These are phyloP conservation scores for Dicerorhinus sumatrensis DNA, from an alignment of 2,113 vertebrate species.

Conservation along the genomic window DNA sequence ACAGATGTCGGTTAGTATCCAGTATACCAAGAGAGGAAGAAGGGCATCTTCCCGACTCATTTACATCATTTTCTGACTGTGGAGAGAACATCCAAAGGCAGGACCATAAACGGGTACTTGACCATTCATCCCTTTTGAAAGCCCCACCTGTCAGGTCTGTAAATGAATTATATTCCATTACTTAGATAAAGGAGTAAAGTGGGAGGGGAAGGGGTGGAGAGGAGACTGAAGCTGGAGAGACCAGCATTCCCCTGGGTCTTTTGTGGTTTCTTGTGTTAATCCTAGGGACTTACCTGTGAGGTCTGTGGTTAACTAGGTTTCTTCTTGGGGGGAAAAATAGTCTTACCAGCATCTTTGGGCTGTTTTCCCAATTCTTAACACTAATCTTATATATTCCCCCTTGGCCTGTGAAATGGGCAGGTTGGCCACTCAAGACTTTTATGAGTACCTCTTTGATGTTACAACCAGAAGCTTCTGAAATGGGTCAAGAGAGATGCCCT, in stretches of 20 bases:
- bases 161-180: background rate
- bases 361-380: background rate
- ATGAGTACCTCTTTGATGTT: background rate
- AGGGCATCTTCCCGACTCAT: background rate
- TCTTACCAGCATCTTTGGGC: background rate
- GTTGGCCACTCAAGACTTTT: background rate
- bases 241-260: background rate
- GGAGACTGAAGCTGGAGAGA: background rate
- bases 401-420: background rate
- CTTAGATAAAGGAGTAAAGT: background rate
- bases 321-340: background rate
- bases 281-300: background rate
- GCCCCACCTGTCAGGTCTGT: background rate
- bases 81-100: background rate
- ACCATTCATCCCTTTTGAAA: background rate
- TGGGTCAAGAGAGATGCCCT: background rate
- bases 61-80: background rate
- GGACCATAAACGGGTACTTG: background rate
- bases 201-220: background rate
- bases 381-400: rapidly evolving
- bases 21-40: background rate
- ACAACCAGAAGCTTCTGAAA: background rate
- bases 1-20: background rate
- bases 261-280: background rate
- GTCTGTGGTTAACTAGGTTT: background rate